Conservation (phyloP, 1,140 invertebrate genomes). For the Brachionus angularis region DNA sequence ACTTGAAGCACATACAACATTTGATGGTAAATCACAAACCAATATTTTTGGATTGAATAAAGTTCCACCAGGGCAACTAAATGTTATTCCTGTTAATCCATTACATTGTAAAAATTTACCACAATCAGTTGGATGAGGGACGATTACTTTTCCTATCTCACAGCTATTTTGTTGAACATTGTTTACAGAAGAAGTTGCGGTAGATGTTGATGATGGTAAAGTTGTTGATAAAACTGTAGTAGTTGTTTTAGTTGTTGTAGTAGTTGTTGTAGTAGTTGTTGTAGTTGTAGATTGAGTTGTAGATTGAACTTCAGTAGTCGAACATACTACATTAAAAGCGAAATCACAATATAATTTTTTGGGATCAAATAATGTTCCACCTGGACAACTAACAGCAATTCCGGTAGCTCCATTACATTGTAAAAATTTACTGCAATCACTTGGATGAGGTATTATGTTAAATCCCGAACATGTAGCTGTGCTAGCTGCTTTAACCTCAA, state of each 20-base stretch:
- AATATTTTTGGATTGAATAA: not conserved
- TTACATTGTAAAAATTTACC: conserved; percentile 3
- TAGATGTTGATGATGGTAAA: not conserved
- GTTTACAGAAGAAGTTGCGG: not conserved
- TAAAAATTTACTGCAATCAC: not conserved
- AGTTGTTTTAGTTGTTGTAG: not conserved
- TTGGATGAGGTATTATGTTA: not conserved
- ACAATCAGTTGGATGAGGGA: not conserved
- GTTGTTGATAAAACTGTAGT: not conserved
- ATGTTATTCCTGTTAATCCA: not conserved
- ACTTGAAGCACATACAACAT: not conserved
- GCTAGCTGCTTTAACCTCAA: not conserved
- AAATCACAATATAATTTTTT: not conserved
- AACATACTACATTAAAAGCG: not conserved
- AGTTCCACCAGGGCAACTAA: not conserved
- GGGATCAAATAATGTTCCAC: not conserved
- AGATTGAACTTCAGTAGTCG: not conserved
- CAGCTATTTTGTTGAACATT: too few species aligned
- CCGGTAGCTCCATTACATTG: not conserved
- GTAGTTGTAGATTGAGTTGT: not conserved
- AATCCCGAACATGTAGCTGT: not conserved
- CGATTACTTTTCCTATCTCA: not conserved
- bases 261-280: not conserved
- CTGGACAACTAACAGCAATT: not conserved
- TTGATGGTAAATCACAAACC: not conserved